Evolutionary conservation across 2,113 vertebrate genomes (phyloP).

Genomic region (Dolichallabes microphthalmus): DNA sequence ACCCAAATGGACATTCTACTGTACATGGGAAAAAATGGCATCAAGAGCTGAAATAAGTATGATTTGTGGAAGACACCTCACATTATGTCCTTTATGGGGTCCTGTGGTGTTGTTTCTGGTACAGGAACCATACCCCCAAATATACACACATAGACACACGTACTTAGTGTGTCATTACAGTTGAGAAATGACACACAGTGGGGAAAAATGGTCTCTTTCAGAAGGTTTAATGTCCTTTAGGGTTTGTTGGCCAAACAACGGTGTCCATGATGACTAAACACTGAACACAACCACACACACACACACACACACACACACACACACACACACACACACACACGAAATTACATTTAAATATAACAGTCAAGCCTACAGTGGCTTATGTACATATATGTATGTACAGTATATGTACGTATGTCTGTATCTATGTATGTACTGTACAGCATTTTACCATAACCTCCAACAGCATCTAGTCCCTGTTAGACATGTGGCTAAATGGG

Average conservation of each 20-base stretch:
- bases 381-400: background rate
- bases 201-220: background rate
- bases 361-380: background rate
- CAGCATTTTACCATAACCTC: background rate
- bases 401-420: background rate
- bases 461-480: background rate
- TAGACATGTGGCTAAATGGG: background rate
- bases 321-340: background rate
- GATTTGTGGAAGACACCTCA: background rate
- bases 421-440: background rate
- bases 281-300: background rate
- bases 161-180: background rate
- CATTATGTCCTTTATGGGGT: background rate
- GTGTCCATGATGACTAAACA: background rate
- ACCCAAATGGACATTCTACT: background rate
- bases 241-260: background rate
- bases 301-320: background rate
- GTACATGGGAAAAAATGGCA: background rate
- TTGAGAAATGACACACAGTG: background rate
- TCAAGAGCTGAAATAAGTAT: background rate
- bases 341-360: background rate
- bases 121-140: background rate
- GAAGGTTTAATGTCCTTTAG: background rate
- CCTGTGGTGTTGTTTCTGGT: background rate
- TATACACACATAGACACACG: background rate